phyloP scores from a whole-genome alignment of 2,888 invertebrate species.

The Plebejus anna region DNA sequence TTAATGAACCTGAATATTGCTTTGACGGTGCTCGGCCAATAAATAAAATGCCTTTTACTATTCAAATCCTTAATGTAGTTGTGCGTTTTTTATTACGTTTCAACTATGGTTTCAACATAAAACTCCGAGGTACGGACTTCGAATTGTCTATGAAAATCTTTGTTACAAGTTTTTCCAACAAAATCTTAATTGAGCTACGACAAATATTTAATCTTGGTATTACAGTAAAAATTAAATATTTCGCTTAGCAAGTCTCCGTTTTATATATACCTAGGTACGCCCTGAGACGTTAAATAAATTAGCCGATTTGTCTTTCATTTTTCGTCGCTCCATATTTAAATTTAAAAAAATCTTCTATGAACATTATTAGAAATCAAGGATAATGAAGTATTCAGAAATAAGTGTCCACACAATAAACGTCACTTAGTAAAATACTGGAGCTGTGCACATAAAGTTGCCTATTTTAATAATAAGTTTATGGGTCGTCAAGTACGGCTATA shows the following conservation, averaged over 20 bases:
- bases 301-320: neutral
- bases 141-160: constrained; percentile 10
- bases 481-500: constrained; percentile 41
- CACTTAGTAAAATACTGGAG: constrained; percentile 38
- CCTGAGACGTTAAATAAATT: neutral
- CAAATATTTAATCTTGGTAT: constrained; percentile 25
- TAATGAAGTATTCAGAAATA: neutral
- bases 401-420: constrained; percentile 22
- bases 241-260: neutral
- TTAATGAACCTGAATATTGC: constrained; percentile 61
- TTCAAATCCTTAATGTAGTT: constrained; percentile 8
- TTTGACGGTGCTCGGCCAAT: constrained; percentile 30
- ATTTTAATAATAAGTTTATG: constrained; percentile 42
- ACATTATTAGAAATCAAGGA: neutral
- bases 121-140: neutral
- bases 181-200: constrained; percentile 21
- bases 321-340: neutral
- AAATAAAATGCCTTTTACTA: constrained; percentile 15
- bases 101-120: constrained; percentile 5
- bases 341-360: neutral
- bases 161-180: constrained; percentile 15
- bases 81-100: constrained; percentile 2
- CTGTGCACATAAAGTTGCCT: constrained; percentile 37
- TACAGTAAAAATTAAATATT: constrained; percentile 25
- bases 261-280: constrained; percentile 4